Conservation (phyloP, 2,113 vertebrate genomes). For the Sinocyclocheilus anophthalmus region DNA sequence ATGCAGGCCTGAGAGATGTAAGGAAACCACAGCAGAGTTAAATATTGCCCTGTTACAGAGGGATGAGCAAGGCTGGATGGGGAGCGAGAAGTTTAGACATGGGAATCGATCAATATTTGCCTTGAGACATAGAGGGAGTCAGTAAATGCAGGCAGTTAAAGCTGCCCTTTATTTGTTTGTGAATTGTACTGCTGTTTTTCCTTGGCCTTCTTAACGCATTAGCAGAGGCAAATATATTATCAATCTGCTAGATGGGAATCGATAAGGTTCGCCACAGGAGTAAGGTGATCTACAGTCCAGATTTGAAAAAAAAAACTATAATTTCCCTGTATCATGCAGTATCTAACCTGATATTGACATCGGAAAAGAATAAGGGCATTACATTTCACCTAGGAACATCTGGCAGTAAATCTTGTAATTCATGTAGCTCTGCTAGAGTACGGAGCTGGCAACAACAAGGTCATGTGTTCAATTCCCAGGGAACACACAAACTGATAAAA, state of each 20-base stretch:
- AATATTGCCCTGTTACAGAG: slow-evolving; percentile 49
- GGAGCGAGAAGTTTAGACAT: slow-evolving; percentile 33
- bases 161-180: slow-evolving; percentile 54
- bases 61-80: neutral
- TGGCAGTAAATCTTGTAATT: slow-evolving; percentile 23
- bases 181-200: slow-evolving; percentile 53
- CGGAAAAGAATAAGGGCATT: slow-evolving; percentile 46
- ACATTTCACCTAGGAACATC: slow-evolving; percentile 14
- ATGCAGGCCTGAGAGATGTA: slow-evolving; percentile 32
- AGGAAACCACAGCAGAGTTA: slow-evolving; percentile 44
- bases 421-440: neutral
- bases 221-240: slow-evolving; percentile 55
- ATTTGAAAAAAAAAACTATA: slow-evolving; percentile 39
- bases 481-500: slow-evolving; percentile 2
- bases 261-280: slow-evolving; percentile 46
- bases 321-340: slow-evolving; percentile 49
- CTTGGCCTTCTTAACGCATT: slow-evolving; percentile 35
- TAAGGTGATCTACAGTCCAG: slow-evolving; percentile 53
- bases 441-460: neutral
- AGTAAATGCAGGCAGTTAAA: slow-evolving; percentile 48
- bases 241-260: slow-evolving; percentile 50
- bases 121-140: slow-evolving; percentile 46
- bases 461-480: neutral
- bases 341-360: slow-evolving; percentile 39
- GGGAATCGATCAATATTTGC: slow-evolving; percentile 52